Percentiles rank a stretch among this genome's conserved stretches.
Evolutionary conservation across 2,888 invertebrate species (phyloP).

Genomic region (Diplolepis rosae): DNA sequence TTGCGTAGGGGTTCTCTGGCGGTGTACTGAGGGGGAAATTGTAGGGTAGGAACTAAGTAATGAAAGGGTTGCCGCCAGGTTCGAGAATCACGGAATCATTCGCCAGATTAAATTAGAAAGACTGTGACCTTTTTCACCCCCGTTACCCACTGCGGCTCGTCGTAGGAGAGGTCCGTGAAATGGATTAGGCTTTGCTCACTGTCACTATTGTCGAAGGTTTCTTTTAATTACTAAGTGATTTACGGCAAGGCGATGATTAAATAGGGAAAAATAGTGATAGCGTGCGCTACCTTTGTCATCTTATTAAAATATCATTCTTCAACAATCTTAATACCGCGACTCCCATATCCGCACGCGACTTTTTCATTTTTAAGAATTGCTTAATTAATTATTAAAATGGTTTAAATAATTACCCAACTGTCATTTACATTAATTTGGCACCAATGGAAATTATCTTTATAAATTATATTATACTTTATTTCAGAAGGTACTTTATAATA

Average conservation of each 20-base stretch:
- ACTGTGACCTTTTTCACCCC: constrained; percentile 65
- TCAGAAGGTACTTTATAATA: too few relatives aligned
- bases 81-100: constrained; percentile 73
- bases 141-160: constrained; percentile 35
- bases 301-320: constrained; percentile 1
- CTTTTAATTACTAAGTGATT: constrained; percentile 67
- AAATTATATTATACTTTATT: too few relatives aligned
- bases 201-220: constrained; percentile 53
- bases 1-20: constrained; percentile 66
- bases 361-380: neutral
- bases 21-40: constrained; percentile 48
- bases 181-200: constrained; percentile 64
- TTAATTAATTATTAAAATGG: neutral
- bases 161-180: constrained; percentile 53
- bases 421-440: too few relatives aligned
- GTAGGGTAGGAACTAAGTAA: constrained; percentile 69
- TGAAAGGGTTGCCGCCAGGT: constrained; percentile 71
- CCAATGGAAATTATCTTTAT: too few relatives aligned
- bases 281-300: constrained; percentile 26
- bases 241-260: constrained; percentile 55
- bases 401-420: too few relatives aligned
- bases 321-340: constrained; percentile 22
- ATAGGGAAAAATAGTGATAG: constrained; percentile 8
- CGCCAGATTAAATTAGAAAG: constrained; percentile 74
- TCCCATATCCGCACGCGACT: constrained; percentile 24